Evolutionary conservation across 2,888 invertebrate genomes (phyloP), one percentile per base, ranked within the genome.

Genomic region (Diplazon laetatorius): DNA sequence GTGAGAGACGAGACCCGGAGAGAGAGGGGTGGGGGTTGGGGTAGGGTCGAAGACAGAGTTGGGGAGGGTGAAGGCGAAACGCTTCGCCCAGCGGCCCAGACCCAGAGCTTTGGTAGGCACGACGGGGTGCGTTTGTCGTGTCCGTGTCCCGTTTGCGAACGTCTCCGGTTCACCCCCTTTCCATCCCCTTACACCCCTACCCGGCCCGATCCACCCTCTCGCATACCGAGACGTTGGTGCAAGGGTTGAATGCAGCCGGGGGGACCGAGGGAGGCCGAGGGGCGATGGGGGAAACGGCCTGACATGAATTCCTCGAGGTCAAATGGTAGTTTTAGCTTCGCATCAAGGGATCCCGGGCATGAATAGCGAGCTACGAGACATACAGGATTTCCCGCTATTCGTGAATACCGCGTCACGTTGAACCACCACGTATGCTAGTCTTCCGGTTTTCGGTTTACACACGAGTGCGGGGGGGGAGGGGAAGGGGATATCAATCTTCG

Each of bases 91-190:
- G 50, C 52, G 48, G 25, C 57, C 73, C 66, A 74, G 65, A 66
- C 74, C n/a, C 30, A 6, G 30, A 48, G 20, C 48, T 48, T 10
- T 59, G 50, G 52, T 14, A 44, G 22, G 44, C 42, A 22, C 44
- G n/a, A 70, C n/a, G 18, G 66, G 46, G 62, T 39, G 76, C 55
- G 76, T 77, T 77, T 77, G 68, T 63, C 65, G 76, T 71, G 70
- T 50, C 65, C 65, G 8, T 55, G 70, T 76, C 75, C 69, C 57
- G 63, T 65, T 76, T 66, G 72, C 55, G 50, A 63, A 22, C 55
- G 57, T 73, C 66, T 73, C 39, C 46, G 25, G 66, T 60, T 44
- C 60, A 16, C 39, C 10, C 5, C 48, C 39, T 37, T 37, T 30
- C 52, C 10, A 35, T 8, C 30, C 6, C 57, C 12, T 6, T 18